Percentiles rank a stretch among this genome's conserved stretches.
phyloP scores from a whole-genome alignment of 2,888 invertebrate genomes.

The Hesperia comma region DNA sequence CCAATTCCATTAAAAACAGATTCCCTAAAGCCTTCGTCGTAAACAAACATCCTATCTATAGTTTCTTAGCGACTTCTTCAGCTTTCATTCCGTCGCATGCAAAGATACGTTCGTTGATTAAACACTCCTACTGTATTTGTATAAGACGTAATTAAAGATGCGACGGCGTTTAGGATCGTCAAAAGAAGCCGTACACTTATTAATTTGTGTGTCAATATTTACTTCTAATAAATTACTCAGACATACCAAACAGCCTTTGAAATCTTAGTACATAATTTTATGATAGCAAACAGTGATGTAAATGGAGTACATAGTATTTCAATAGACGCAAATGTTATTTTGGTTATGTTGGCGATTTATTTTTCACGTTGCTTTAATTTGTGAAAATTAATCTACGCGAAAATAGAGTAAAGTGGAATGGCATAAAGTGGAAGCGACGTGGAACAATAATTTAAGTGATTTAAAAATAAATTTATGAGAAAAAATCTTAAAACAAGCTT shows the following conservation, averaged over 20 bases:
- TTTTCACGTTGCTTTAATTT: not conserved
- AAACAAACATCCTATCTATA: constrained; percentile 68
- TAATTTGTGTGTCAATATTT: constrained; percentile 79
- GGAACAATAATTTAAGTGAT: no score
- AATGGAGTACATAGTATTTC: no score
- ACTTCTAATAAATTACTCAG: constrained; percentile 71
- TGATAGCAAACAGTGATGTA: not conserved
- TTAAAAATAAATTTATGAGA: no score
- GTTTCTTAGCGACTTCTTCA: constrained; percentile 77
- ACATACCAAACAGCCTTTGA: constrained; percentile 52
- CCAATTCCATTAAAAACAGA: constrained; percentile 45
- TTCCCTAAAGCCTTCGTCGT: constrained; percentile 47
- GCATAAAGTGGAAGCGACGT: no score
- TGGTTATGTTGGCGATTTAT: not conserved
- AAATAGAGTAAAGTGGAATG: no score
- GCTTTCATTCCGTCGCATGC: constrained; percentile 73
- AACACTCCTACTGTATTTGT: constrained; percentile 72
- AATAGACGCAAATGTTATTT: constrained; percentile 9
- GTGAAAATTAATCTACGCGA: not conserved
- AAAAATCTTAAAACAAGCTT: no score
- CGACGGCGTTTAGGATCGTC: constrained; percentile 62
- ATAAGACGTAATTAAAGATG: constrained; percentile 75
- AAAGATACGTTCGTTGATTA: constrained; percentile 75
- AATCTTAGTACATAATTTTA: constrained; percentile 31
- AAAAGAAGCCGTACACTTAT: constrained; percentile 80